Evolutionary conservation across 2,113 vertebrate species (phyloP).

Genomic region (Xiphorhynchus elegans): DNA sequence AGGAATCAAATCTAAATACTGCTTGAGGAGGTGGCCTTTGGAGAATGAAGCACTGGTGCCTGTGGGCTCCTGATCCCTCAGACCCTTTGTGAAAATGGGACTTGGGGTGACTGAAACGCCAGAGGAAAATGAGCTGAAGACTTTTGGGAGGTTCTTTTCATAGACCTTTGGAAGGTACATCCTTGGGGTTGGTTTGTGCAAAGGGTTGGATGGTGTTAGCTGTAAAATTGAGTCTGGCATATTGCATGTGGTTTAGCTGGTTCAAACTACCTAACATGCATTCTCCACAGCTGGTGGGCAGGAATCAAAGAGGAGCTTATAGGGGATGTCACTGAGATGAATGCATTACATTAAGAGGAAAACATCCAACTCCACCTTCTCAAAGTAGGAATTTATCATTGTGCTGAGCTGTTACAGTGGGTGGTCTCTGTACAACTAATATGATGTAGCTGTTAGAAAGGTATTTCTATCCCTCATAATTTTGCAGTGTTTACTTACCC

Average conservation of each 20-base stretch:
- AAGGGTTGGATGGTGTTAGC: not conserved
- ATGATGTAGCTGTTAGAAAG: not conserved
- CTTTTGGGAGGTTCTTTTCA: not conserved
- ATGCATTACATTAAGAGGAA: not conserved
- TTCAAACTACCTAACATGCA: fast-evolving
- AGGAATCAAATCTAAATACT: not conserved
- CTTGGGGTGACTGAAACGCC: fast-evolving
- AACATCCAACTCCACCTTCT: not conserved
- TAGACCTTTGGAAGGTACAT: not conserved
- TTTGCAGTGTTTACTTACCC: slow-evolving; percentile 66
- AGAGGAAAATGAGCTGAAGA: not conserved
- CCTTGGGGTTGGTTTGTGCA: not conserved
- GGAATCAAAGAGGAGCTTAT: not conserved
- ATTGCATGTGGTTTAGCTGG: not conserved
- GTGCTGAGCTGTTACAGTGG: not conserved
- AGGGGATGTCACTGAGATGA: not conserved
- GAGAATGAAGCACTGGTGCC: not conserved
- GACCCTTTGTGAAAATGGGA: not conserved
- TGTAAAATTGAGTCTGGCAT: not conserved
- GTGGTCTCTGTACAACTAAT: not conserved
- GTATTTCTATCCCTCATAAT: slow-evolving; percentile 37
- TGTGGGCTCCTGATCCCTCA: not conserved
- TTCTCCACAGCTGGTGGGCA: not conserved
- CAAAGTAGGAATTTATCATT: not conserved
- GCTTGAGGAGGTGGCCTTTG: not conserved